Conservation (phyloP, 1,140 invertebrate species). For the Drosophila parabipectinata region DNA sequence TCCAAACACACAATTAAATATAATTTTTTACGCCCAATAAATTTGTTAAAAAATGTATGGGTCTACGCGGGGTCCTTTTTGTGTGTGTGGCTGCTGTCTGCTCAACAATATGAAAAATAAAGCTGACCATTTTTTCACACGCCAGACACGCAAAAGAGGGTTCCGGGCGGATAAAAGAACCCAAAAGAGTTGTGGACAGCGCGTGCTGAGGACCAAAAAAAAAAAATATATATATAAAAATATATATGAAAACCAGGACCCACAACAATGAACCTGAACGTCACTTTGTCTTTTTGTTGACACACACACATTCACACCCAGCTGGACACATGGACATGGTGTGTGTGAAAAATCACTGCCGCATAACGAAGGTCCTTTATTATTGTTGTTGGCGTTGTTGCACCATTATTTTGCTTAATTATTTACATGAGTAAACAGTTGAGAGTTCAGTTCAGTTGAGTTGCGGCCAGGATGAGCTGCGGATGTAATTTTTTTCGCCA, state of each 20-base stretch:
- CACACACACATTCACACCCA: conserved; percentile 36
- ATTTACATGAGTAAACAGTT: conserved; percentile 81
- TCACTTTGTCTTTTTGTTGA: conserved; percentile 68
- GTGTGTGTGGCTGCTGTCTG: conserved; percentile 32
- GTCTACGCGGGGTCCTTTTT: conserved; percentile 33
- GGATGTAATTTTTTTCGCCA: conserved; percentile 27
- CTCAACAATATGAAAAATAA: conserved; percentile 62
- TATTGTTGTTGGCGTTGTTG: conserved; percentile 46
- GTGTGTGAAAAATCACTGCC: conserved; percentile 68
- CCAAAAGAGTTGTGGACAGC: conserved; percentile 24
- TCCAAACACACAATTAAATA: conserved; percentile 65
- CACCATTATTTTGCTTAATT: conserved; percentile 77
- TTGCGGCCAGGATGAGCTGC: conserved; percentile 14
- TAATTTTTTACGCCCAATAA: conserved; percentile 70
- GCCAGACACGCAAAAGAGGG: conserved; percentile 40
- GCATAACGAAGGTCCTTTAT: conserved; percentile 58
- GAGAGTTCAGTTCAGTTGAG: conserved; percentile 56
- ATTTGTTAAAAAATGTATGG: conserved; percentile 70
- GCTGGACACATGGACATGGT: conserved; percentile 10
- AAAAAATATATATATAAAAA: conserved; percentile 2
- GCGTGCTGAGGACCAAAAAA: conserved; percentile 42
- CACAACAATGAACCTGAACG: conserved; percentile 66
- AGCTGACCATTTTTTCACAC: conserved; percentile 66
- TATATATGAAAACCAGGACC: conserved; percentile 22
- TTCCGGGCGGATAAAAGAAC: conserved; percentile 3